Conservation (phyloP, 2,113 vertebrate genomes). For the Myotis lucifugus region DNA sequence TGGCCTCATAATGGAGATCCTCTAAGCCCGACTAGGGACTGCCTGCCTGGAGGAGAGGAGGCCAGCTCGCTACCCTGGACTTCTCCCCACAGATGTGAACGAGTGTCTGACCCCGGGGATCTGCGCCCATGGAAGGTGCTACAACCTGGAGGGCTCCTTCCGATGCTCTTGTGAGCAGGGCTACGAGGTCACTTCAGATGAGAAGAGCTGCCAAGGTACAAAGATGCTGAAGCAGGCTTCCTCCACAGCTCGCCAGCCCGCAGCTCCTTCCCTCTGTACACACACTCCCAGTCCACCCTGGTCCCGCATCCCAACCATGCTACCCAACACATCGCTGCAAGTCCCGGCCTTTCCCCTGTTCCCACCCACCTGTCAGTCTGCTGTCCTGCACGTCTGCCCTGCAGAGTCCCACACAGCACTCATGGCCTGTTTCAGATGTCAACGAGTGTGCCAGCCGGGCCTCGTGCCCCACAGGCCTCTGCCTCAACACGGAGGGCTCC, state of each 20-base stretch:
- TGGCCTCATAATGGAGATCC: background rate
- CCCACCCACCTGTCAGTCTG: background rate
- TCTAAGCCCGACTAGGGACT: background rate
- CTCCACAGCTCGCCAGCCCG: rapidly evolving
- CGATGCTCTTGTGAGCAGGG: slow-evolving; percentile 90
- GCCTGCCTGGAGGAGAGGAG: rapidly evolving
- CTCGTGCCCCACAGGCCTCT: slow-evolving; percentile 88
- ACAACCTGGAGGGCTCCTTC: slow-evolving; percentile 92
- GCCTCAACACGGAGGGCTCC: slow-evolving; percentile 91
- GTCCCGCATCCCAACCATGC: rapidly evolving
- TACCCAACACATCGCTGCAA: background rate
- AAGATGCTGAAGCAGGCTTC: background rate
- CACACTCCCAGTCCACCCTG: background rate
- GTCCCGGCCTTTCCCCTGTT: background rate
- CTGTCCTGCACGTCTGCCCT: background rate
- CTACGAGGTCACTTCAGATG: slow-evolving; percentile 85
- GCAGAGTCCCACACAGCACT: background rate
- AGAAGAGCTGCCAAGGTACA: slow-evolving; percentile 90
- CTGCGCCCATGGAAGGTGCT: slow-evolving; percentile 88
- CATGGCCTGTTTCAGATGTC: slow-evolving; percentile 86
- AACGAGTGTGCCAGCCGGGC: slow-evolving; percentile 87
- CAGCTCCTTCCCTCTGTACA: background rate
- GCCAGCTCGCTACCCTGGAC: background rate
- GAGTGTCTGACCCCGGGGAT: slow-evolving; percentile 87
- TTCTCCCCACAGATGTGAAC: slow-evolving; percentile 86